Percentiles rank a stretch among this genome's conserved stretches.
Evolutionary conservation across 2,888 invertebrate genomes (phyloP).

Genomic region (Caenorhabditis sp.): DNA sequence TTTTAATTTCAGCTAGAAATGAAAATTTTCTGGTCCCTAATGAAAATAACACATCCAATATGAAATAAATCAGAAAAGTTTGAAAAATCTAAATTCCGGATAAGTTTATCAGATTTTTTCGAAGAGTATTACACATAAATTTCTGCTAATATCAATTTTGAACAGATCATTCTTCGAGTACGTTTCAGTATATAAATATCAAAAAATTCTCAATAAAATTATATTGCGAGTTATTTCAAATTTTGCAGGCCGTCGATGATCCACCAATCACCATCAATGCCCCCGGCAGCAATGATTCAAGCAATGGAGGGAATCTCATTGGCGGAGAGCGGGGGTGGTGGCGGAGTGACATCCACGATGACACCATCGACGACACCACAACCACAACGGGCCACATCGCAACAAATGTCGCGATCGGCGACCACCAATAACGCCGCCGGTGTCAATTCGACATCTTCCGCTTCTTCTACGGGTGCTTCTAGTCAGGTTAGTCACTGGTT

Average conservation of each 20-base stretch:
- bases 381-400: conserved; percentile 33
- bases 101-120: too few relatives aligned
- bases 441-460: conserved; percentile 1
- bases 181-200: too few relatives aligned
- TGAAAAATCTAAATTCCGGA: too few relatives aligned
- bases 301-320: conserved; percentile 50
- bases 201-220: too few relatives aligned
- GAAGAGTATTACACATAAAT: too few relatives aligned
- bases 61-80: too few relatives aligned
- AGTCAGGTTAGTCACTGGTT: conserved; percentile 28
- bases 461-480: conserved; percentile 41
- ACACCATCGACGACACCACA: background rate
- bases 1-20: too few relatives aligned
- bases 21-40: too few relatives aligned
- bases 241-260: conserved; percentile 60
- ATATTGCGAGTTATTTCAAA: background rate
- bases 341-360: too few relatives aligned
- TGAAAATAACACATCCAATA: too few relatives aligned
- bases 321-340: conserved; percentile 8
- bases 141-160: too few relatives aligned
- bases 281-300: conserved; percentile 62
- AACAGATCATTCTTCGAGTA: too few relatives aligned
- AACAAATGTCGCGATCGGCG: conserved; percentile 68
- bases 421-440: conserved; percentile 52
- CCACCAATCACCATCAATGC: conserved; percentile 70